These are phyloP conservation scores for Phataginus tricuspis DNA, from an alignment of 2,797 vertebrate species.

Conservation along the genomic window DNA sequence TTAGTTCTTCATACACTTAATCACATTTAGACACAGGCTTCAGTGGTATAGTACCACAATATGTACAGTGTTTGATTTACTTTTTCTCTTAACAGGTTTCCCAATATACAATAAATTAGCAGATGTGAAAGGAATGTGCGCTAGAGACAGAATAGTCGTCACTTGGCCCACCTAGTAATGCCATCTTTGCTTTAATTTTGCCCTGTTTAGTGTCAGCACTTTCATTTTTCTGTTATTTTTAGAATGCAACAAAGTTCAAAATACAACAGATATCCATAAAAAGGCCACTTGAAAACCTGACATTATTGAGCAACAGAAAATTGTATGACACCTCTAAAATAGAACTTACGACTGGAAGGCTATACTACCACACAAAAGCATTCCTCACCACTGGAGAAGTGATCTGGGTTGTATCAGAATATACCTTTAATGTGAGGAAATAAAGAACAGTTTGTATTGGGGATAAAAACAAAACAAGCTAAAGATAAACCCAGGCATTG, in stretches of 20 bases:
- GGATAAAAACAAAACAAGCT: neutral
- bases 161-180: neutral
- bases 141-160: neutral
- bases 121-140: neutral
- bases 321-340: neutral
- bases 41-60: neutral
- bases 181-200: neutral
- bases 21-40: neutral
- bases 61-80: neutral
- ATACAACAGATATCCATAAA: neutral
- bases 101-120: neutral
- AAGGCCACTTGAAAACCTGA: neutral
- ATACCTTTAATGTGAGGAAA: neutral
- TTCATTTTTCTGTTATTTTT: constrained; percentile 3
- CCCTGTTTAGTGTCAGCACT: neutral
- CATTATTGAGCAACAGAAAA: neutral
- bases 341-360: neutral
- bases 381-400: neutral
- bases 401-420: neutral
- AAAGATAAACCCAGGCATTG: neutral
- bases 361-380: neutral
- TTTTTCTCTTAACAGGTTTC: neutral
- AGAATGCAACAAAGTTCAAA: neutral
- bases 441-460: neutral
- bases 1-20: neutral